Conservation (phyloP, 2,888 invertebrate species). For the Apoderus coryli region DNA sequence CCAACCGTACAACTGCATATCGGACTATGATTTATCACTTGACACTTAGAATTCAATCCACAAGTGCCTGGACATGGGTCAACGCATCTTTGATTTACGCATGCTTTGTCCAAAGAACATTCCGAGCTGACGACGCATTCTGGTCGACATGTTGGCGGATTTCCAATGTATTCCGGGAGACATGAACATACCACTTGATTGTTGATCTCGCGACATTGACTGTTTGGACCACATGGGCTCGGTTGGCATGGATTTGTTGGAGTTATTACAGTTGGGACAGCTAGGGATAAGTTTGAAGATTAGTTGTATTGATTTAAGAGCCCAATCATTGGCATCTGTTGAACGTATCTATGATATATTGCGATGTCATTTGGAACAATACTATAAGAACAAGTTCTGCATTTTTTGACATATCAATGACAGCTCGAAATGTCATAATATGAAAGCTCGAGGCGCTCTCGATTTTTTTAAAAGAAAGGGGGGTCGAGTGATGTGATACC, state of each 20-base stretch:
- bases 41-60: conserved; percentile 56
- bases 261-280: too few species aligned
- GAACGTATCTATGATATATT: too few species aligned
- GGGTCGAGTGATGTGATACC: too few species aligned
- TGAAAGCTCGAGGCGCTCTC: too few species aligned
- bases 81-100: conserved; percentile 50
- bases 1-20: conserved; percentile 49
- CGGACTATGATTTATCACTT: conserved; percentile 56
- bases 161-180: conserved; percentile 45
- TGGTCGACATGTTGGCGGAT: conserved; percentile 56
- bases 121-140: conserved; percentile 60
- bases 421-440: too few species aligned
- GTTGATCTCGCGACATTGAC: conserved; percentile 56
- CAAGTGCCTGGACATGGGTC: conserved; percentile 62
- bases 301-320: too few species aligned
- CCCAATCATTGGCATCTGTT: too few species aligned
- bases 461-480: too few species aligned
- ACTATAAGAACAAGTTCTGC: too few species aligned
- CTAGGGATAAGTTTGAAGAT: too few species aligned
- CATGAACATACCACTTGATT: conserved; percentile 60
- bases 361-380: too few species aligned
- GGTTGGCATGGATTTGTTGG: conserved; percentile 53
- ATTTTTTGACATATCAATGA: too few species aligned
- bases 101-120: conserved; percentile 51
- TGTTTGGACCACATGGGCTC: conserved; percentile 63